Conservation (phyloP, 2,888 invertebrate species). For the Amphipoea lucens region DNA sequence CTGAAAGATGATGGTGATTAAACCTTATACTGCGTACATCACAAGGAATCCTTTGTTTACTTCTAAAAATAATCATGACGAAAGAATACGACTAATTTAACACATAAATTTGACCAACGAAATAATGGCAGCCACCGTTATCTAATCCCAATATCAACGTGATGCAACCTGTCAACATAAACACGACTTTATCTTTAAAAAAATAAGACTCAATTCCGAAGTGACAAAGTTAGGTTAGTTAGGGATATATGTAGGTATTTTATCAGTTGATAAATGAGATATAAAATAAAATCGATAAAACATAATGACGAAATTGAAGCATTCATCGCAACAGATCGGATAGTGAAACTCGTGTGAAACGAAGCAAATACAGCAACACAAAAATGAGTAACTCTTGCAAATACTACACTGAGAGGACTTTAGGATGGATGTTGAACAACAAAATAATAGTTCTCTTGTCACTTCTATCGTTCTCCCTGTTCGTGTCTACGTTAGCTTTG, state of each 20-base stretch:
- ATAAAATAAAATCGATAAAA: slow-evolving; percentile 44
- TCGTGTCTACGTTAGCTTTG: slow-evolving; percentile 82
- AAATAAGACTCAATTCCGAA: slow-evolving; percentile 37
- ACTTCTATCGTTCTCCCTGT: slow-evolving; percentile 80
- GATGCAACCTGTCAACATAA: slow-evolving; percentile 21
- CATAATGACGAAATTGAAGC: slow-evolving; percentile 35
- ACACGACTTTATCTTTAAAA: slow-evolving; percentile 5
- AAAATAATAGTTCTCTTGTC: slow-evolving; percentile 83
- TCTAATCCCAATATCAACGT: slow-evolving; percentile 53
- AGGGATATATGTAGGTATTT: neutral
- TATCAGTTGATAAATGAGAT: slow-evolving; percentile 60
- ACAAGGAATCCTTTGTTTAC: neutral
- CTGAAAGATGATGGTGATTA: neutral
- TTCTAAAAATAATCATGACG: slow-evolving; percentile 28
- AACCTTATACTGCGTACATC: neutral
- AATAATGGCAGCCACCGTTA: slow-evolving; percentile 32
- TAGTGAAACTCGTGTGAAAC: slow-evolving; percentile 51
- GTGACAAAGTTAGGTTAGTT: neutral
- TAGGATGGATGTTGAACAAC: slow-evolving; percentile 83
- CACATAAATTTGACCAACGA: slow-evolving; percentile 23
- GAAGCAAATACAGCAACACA: neutral
- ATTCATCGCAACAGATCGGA: slow-evolving; percentile 45
- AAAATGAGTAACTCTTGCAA: slow-evolving; percentile 73
- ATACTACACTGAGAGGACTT: slow-evolving; percentile 77
- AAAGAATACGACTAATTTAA: slow-evolving; percentile 15